These are phyloP conservation scores for Cyphomyrmex costatus DNA, from an alignment of 1,140 invertebrate species.

Conservation along the genomic window DNA sequence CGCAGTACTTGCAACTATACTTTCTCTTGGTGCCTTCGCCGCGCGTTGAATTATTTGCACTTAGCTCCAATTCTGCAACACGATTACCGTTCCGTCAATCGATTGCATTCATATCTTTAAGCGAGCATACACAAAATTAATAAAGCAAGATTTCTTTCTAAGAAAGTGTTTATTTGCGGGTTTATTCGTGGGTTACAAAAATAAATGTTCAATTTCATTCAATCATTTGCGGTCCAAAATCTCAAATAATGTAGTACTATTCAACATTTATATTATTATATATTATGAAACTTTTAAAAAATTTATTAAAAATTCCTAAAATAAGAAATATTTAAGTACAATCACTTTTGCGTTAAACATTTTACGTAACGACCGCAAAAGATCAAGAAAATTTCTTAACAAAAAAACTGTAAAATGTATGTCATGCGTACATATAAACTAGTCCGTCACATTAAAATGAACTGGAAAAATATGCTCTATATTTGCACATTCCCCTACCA, in stretches of 20 bases:
- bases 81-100: slow-evolving; percentile 61
- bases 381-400: slow-evolving; percentile 7
- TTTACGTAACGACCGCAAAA: slow-evolving; percentile 1
- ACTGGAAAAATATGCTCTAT: neutral
- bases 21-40: slow-evolving; percentile 68
- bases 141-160: slow-evolving; percentile 2
- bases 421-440: slow-evolving; percentile 36
- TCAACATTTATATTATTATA: neutral
- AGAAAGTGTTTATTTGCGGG: slow-evolving; percentile 20
- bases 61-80: slow-evolving; percentile 73
- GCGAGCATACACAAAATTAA: slow-evolving; percentile 4
- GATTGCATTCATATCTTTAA: neutral
- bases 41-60: slow-evolving; percentile 49
- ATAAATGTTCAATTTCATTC: neutral
- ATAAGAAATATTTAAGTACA: neutral
- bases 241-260: neutral
- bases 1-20: slow-evolving; percentile 85
- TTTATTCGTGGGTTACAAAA: slow-evolving; percentile 2
- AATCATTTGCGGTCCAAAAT: slow-evolving; percentile 33
- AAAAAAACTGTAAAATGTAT: slow-evolving; percentile 37
- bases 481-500: neutral
- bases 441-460: neutral
- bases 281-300: neutral
- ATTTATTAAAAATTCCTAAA: neutral
- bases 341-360: neutral